Evolutionary conservation across 2,888 invertebrate genomes (phyloP).

Genomic region (Caenorhabditis doughertyi): DNA sequence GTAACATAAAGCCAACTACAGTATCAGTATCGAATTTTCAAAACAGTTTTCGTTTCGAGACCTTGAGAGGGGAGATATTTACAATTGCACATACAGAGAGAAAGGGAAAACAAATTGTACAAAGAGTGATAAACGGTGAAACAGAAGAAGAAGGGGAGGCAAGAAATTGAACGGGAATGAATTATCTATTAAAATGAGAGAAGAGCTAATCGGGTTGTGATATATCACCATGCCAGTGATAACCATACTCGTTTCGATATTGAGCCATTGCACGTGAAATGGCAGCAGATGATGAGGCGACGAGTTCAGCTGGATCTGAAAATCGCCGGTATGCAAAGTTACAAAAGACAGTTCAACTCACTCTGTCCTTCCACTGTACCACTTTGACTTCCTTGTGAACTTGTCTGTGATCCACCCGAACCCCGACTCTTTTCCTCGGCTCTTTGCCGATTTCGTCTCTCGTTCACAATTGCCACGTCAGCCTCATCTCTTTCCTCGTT

Average conservation of each 20-base stretch:
- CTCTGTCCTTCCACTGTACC: slow-evolving; percentile 11
- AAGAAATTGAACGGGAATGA: background rate
- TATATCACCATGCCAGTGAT: slow-evolving; percentile 52
- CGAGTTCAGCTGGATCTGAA: slow-evolving; percentile 45
- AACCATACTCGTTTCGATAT: slow-evolving; percentile 56
- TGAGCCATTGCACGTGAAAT: slow-evolving; percentile 53
- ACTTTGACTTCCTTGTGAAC: slow-evolving; percentile 43
- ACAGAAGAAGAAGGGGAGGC: background rate
- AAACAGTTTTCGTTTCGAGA: background rate
- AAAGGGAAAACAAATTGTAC: background rate
- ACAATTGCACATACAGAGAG: background rate
- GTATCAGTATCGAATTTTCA: background rate
- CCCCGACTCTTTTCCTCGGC: slow-evolving; percentile 46
- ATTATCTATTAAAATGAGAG: background rate
- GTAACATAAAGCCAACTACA: slow-evolving; percentile 9
- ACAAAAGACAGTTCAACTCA: background rate
- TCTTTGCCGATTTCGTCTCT: slow-evolving; percentile 26
- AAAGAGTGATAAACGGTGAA: background rate
- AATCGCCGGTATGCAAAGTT: too few species aligned
- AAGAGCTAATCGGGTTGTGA: slow-evolving; percentile 52
- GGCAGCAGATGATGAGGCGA: slow-evolving; percentile 32
- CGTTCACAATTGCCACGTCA: slow-evolving; percentile 18
- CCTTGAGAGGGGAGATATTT: background rate
- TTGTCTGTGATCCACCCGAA: slow-evolving; percentile 38
- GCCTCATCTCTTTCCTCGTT: slow-evolving; percentile 46